Percentiles rank a stretch among this genome's conserved stretches.
phyloP scores from a whole-genome alignment of 1,140 invertebrate species.

The Zeugodacus cucurbitae region DNA sequence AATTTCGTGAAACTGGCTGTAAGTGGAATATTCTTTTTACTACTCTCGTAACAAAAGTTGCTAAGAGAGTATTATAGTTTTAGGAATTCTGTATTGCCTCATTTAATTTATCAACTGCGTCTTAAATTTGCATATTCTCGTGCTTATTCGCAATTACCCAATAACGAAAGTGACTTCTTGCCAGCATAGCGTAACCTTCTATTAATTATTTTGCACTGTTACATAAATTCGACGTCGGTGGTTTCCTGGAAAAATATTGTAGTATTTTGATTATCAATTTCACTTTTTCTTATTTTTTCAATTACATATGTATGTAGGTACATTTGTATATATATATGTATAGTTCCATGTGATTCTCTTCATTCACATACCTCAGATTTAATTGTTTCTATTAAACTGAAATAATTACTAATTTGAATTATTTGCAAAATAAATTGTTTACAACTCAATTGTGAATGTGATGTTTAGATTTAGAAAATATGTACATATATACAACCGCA shows the following conservation, averaged over 20 bases:
- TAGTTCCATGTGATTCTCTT: not conserved
- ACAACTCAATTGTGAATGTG: too few species aligned
- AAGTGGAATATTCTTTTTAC: too few species aligned
- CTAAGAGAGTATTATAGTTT: too few species aligned
- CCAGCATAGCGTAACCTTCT: not conserved
- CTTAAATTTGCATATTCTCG: not conserved
- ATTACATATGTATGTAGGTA: not conserved
- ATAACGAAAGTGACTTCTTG: not conserved
- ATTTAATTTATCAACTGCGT: not conserved
- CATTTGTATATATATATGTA: not conserved
- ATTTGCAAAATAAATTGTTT: too few species aligned
- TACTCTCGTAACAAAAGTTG: too few species aligned
- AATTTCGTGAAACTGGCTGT: too few species aligned
- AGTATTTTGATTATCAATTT: not conserved
- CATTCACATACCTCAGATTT: too few species aligned
- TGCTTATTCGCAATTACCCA: not conserved
- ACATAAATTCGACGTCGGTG: not conserved
- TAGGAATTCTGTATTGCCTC: not conserved
- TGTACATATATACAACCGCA: too few species aligned
- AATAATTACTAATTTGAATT: too few species aligned
- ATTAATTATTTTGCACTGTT: not conserved
- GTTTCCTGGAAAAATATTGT: not conserved
- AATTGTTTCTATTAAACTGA: too few species aligned
- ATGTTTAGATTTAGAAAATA: too few species aligned
- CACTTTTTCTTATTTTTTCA: not conserved